Base-by-base conservation (phyloP, 2,113 vertebrate species). In the Larimichthys polyactis region DNA sequence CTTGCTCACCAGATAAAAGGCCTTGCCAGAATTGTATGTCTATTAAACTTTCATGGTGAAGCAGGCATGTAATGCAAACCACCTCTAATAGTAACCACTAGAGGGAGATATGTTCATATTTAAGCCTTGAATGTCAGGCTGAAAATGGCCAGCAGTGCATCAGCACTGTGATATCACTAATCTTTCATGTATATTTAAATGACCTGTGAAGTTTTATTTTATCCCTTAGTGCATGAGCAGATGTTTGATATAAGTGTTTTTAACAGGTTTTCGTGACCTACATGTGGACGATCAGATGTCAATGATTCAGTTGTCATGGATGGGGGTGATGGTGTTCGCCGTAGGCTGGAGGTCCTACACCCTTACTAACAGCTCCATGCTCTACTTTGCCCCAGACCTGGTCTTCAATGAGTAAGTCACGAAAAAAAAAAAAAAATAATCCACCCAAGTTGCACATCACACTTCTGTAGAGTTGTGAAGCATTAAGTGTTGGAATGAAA, bases 281-380 rank as follows among this genome's bases (percentile, higher is more conserved):
- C 96, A 99, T 0, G 95, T 99, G 92, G 97, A 98, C 12, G 98
- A 99, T 90, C 98, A 99, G 95, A 98, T 99, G 98, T 96, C 97
- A 4, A 94, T 98, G 85, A 99, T 99, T 90, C 98, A 99, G 92
- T 96, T 98, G 81, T 99, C 98, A 0, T 99, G 98, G 98, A 99
- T 99, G 97, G 97, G 97, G 8, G 95, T 99, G 20, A 99, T 99
- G 98, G 97, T 99, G 81, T 99, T 99, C 27, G 98, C 97, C 12
- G 93, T 99, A 96, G 97, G 97, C 1, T 99, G 98, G 98, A 95
- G 98, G 71, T 99, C 97, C 73, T 98, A 97, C 94, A 99, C 96
- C 27, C 96, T 97, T 0, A 97, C 97, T 67, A 97, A 99, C 82
- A 96, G 97, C 90, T 96, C 96, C 81, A 96, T 99, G 97, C 96